A percentile compares a stretch with the other conserved stretches of the same genome.
phyloP scores from a whole-genome alignment of 2,797 vertebrate species.

The Cyprinodon diabolis region DNA sequence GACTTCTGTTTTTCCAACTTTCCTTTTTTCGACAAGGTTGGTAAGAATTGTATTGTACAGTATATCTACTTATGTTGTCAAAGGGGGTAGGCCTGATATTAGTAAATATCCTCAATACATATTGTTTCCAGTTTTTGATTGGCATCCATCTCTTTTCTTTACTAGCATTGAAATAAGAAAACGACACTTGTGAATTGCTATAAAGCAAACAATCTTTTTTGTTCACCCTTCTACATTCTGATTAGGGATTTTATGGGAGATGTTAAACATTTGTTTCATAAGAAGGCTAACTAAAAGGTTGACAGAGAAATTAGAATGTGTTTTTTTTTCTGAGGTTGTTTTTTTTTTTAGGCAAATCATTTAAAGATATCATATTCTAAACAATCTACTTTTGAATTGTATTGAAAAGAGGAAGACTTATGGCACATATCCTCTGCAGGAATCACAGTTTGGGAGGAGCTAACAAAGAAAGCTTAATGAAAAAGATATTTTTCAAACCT shows the following conservation, averaged over 20 bases:
- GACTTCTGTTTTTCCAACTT: neutral
- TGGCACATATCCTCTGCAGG: conserved; percentile 39
- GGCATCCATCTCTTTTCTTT: conserved; percentile 26
- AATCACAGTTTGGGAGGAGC: conserved; percentile 11
- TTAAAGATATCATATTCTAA: neutral
- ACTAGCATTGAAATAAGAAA: conserved; percentile 35
- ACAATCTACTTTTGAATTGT: conserved; percentile 18
- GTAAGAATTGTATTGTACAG: neutral
- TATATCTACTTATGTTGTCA: neutral
- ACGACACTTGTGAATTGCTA: conserved; percentile 50
- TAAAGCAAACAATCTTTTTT: conserved; percentile 27
- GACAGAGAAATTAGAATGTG: conserved; percentile 6
- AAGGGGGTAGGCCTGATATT: conserved; percentile 19
- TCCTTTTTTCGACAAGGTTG: neutral
- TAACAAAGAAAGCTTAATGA: conserved; percentile 48
- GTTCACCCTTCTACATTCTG: conserved; percentile 25
- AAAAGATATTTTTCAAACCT: conserved; percentile 55
- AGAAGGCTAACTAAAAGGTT: conserved; percentile 3
- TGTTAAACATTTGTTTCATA: conserved; percentile 5
- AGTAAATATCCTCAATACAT: conserved; percentile 20
- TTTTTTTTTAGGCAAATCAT: neutral
- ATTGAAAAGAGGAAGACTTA: conserved; percentile 38
- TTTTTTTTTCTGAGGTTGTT: neutral
- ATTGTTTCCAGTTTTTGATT: conserved; percentile 22
- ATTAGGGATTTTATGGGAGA: conserved; percentile 23